Percentiles rank a stretch among this genome's conserved stretches.
Conservation (phyloP, 2,888 invertebrate species). For the Sympetrum striolatum region DNA sequence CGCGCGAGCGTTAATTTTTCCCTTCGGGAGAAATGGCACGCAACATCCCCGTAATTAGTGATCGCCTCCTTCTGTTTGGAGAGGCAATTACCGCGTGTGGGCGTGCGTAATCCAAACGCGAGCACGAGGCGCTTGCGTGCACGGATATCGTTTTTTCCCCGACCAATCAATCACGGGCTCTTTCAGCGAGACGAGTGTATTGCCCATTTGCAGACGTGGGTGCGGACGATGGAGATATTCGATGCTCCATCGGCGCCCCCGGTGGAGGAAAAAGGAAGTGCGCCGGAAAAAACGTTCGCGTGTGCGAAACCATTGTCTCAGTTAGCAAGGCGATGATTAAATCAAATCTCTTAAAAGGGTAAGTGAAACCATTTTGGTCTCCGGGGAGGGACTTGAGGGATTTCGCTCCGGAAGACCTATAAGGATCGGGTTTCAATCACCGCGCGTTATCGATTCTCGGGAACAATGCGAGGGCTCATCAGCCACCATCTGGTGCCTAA, state of each 20-base stretch:
- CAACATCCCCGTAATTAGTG: background rate
- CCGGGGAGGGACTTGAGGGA: background rate
- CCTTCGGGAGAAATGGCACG: background rate
- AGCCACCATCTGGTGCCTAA: slow-evolving; percentile 19
- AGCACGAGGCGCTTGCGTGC: background rate
- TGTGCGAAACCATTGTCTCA: background rate
- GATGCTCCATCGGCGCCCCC: background rate
- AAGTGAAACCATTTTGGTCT: slow-evolving; percentile 2
- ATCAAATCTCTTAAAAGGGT: background rate
- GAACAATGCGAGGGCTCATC: background rate
- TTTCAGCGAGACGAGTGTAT: background rate
- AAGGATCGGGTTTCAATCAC: slow-evolving; percentile 26
- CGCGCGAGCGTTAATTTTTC: background rate
- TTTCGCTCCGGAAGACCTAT: slow-evolving; percentile 20
- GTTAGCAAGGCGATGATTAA: background rate
- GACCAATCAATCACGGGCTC: slow-evolving; percentile 2
- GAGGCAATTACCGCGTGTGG: background rate
- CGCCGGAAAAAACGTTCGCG: background rate
- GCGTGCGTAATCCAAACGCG: background rate
- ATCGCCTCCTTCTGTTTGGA: background rate
- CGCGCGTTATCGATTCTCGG: background rate
- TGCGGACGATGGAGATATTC: background rate
- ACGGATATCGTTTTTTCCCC: background rate
- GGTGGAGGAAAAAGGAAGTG: background rate
- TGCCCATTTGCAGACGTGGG: background rate